These are phyloP conservation scores for Hypotaenidia philippensis DNA, from an alignment of 2,797 vertebrate genomes.

Conservation along the genomic window DNA sequence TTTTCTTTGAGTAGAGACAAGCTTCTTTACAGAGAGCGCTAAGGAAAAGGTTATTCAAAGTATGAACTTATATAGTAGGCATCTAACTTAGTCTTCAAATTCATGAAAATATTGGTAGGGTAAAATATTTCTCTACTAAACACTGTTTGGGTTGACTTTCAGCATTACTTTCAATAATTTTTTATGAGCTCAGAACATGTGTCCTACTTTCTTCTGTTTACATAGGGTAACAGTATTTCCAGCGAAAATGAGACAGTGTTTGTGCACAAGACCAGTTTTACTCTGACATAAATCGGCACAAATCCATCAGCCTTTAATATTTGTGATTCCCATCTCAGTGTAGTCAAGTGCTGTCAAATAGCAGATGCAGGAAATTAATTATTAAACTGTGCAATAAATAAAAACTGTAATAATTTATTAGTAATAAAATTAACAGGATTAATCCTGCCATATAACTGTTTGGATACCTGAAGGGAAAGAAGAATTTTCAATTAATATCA, in stretches of 20 bases:
- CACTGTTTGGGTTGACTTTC: neutral
- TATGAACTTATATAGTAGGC: neutral
- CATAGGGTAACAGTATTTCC: neutral
- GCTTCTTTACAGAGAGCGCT: neutral
- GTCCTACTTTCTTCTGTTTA: constrained; percentile 21
- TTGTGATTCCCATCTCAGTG: neutral
- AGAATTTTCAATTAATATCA: constrained; percentile 44
- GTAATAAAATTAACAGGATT: constrained; percentile 32
- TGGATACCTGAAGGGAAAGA: constrained; percentile 6
- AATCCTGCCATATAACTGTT: neutral
- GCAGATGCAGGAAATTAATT: constrained; percentile 40
- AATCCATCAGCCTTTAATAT: neutral
- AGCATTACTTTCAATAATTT: neutral
- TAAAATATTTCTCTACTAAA: neutral
- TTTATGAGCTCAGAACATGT: neutral
- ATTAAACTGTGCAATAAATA: constrained; percentile 48
- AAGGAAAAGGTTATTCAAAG: neutral
- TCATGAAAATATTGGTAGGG: neutral
- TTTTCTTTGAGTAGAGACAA: neutral
- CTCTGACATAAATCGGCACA: neutral
- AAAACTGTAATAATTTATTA: neutral
- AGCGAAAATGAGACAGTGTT: neutral
- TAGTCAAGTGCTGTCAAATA: neutral
- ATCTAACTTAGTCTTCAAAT: neutral
- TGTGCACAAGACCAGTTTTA: neutral